phyloP scores from a whole-genome alignment of 2,888 invertebrate species.

The Agrochola litura region DNA sequence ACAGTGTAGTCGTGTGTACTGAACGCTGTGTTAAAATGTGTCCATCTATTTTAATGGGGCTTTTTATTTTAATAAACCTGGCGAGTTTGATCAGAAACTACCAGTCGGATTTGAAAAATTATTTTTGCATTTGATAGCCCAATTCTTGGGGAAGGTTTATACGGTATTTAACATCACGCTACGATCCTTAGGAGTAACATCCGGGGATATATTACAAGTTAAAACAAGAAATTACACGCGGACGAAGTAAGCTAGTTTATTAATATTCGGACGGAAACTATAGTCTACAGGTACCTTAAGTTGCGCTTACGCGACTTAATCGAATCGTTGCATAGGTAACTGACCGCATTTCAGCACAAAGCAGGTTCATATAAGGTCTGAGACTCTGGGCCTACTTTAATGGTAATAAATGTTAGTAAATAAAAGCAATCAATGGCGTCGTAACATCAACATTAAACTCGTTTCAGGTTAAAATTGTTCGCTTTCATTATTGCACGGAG shows the following conservation, averaged over 20 bases:
- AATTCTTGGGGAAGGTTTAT: too few species aligned
- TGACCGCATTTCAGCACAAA: conserved; percentile 65
- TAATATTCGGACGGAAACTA: conserved; percentile 21
- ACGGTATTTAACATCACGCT: too few species aligned
- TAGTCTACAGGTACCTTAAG: conserved; percentile 16
- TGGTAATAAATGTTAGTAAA: conserved; percentile 40
- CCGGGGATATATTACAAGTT: too few species aligned
- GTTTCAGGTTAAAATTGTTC: neutral
- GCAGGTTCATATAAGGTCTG: conserved; percentile 41
- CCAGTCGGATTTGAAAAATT: neutral
- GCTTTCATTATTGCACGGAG: conserved; percentile 4
- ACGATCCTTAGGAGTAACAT: too few species aligned
- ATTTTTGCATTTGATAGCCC: too few species aligned
- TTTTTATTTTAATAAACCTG: too few species aligned
- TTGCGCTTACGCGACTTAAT: conserved; percentile 36
- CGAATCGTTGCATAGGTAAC: conserved; percentile 61
- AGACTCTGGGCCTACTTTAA: conserved; percentile 19
- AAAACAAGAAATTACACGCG: neutral
- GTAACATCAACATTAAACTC: conserved; percentile 20
- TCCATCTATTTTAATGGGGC: too few species aligned
- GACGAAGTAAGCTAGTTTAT: neutral
- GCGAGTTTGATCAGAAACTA: too few species aligned
- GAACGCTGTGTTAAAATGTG: too few species aligned
- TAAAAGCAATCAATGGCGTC: conserved; percentile 37
- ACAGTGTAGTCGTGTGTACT: too few species aligned